Conservation (phyloP, 2,797 vertebrate species). For the Philypnodon macrostomus region DNA sequence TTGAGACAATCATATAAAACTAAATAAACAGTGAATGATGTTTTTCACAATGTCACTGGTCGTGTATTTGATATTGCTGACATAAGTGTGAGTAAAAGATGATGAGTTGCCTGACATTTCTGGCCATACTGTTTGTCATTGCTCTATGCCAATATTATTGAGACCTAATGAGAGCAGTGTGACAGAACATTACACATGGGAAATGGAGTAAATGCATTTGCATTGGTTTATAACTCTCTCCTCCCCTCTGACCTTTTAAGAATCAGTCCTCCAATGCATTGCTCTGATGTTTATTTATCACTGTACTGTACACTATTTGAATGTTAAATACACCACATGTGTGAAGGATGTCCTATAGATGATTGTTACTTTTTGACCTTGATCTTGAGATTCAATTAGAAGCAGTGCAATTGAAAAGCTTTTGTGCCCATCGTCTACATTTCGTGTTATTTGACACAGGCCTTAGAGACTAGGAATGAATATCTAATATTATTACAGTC, state of each 20-base stretch:
- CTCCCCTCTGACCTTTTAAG: constrained; percentile 47
- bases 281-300: constrained; percentile 18
- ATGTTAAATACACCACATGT: not conserved
- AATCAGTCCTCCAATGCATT: constrained; percentile 17
- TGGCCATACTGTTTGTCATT: constrained; percentile 39
- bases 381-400: constrained; percentile 10
- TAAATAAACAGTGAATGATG: no score
- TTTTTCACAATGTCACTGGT: no score
- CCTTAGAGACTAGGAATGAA: constrained; percentile 11
- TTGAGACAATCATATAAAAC: no score
- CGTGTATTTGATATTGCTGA: no score
- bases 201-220: constrained; percentile 27
- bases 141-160: constrained; percentile 18
- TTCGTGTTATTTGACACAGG: constrained; percentile 6
- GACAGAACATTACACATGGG: constrained; percentile 38
- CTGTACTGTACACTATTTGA: not conserved
- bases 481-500: not conserved
- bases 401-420: constrained; percentile 1
- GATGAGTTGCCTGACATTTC: constrained; percentile 69
- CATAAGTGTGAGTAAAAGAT: constrained; percentile 52
- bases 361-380: constrained; percentile 9
- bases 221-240: constrained; percentile 19
- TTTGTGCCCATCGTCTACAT: constrained; percentile 2
- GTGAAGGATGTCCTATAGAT: not conserved
- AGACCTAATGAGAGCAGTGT: constrained; percentile 35